These are phyloP conservation scores for Archivesica marissinica DNA, from an alignment of 1,140 invertebrate genomes.

Conservation along the genomic window DNA sequence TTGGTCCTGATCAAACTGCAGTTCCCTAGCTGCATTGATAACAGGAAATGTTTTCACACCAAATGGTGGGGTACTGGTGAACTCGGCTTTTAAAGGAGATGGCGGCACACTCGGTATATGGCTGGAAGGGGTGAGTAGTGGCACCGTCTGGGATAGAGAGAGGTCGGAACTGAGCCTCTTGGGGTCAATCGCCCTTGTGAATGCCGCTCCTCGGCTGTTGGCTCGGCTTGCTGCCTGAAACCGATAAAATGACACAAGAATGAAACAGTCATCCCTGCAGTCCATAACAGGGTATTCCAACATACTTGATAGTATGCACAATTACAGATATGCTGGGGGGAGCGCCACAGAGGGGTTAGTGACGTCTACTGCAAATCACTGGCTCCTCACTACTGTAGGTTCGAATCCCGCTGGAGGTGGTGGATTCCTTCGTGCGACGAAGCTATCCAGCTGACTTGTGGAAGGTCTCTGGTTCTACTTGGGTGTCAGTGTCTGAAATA, in stretches of 20 bases:
- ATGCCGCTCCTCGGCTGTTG: constrained; percentile 40
- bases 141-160: not conserved
- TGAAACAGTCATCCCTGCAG: not conserved
- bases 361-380: too few relatives aligned
- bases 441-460: too few relatives aligned
- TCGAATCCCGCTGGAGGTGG: too few relatives aligned
- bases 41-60: constrained; percentile 70
- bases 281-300: not conserved
- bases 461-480: too few relatives aligned
- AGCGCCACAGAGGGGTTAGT: too few relatives aligned
- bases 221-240: constrained; percentile 7
- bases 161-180: constrained; percentile 62
- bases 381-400: too few relatives aligned
- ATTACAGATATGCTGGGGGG: not conserved
- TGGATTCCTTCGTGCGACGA: too few relatives aligned
- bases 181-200: constrained; percentile 38
- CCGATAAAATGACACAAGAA: not conserved
- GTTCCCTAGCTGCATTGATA: constrained; percentile 64
- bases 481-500: too few relatives aligned
- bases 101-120: constrained; percentile 66
- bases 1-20: constrained; percentile 63
- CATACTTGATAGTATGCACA: not conserved
- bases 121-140: constrained; percentile 43
- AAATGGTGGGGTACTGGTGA: constrained; percentile 73
- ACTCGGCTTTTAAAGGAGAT: constrained; percentile 75